phyloP scores from a whole-genome alignment of 2,113 vertebrate species.

The Choloepus hoffmanni region DNA sequence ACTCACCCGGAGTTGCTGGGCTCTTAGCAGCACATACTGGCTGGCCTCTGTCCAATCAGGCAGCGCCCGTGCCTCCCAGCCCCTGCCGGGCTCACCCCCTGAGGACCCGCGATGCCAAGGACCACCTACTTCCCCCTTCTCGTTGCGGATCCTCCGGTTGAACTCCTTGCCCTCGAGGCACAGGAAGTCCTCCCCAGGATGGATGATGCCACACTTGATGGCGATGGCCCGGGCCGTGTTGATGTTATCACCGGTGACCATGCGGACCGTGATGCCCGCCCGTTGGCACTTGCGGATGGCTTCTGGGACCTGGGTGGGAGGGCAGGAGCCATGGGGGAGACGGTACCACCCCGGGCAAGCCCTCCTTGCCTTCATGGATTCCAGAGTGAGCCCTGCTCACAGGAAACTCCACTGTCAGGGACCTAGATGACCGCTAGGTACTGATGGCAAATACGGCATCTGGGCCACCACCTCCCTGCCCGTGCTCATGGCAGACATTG shows the following conservation, averaged over 20 bases:
- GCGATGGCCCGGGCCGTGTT: conserved; percentile 99
- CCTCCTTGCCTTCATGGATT: neutral
- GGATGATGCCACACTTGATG: conserved; percentile 99
- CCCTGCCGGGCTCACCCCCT: neutral
- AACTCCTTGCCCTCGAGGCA: conserved; percentile 99
- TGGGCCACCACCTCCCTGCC: neutral
- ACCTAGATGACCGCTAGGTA: neutral
- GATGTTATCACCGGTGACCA: conserved; percentile 99
- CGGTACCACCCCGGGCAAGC: accelerated
- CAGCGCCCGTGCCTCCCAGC: neutral
- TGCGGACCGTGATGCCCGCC: conserved; percentile 98
- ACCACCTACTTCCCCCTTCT: conserved; percentile 95
- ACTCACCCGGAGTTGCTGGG: neutral
- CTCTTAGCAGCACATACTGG: neutral
- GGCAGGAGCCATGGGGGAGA: neutral
- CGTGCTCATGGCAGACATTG: neutral
- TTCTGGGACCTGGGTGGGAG: conserved; percentile 92
- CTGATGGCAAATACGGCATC: neutral
- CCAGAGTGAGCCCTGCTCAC: neutral
- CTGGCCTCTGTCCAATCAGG: neutral
- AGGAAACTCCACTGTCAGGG: neutral
- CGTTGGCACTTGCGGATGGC: conserved; percentile 97
- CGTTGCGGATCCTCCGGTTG: conserved; percentile 98
- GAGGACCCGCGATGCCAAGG: neutral
- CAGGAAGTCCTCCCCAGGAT: conserved; percentile 97